Evolutionary conservation across 92 coral and sea anemone genomes (phyloP), one percentile per base, ranked within the genome.

Genomic region (Phymanthus crucifer): DNA sequence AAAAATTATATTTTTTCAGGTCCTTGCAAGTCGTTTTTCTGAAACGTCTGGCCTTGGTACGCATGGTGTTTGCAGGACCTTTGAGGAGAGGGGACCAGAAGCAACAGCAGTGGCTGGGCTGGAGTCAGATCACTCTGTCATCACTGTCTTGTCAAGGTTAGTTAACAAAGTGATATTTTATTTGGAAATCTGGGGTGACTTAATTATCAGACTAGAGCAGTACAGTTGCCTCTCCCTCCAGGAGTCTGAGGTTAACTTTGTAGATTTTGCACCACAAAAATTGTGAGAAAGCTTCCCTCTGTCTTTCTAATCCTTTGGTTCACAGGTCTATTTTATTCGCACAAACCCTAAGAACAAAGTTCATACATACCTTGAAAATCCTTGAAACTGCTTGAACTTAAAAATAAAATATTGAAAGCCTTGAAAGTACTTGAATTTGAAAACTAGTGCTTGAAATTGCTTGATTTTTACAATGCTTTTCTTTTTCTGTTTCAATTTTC

Each of bases 111-210:
- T 76, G 23, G 52, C 73, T 71, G 85, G 71, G 35, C 40, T 77
- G 33, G 70, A 27, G 43, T 27, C 67, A 14, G 56, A 48, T 66
- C 88, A 78, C 32, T 48, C 77, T 40, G 73, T 57, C 0, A 68
- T 92, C 32, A 92, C 97, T 18, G 97, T 92, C 5, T 84, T 92
- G 38, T 92, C 97, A 21, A 89, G 75, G 93, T 88, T 73, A 56
- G 89, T 88, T 73, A 56, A 86, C 19, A 61, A 24, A 35, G n/a
- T n/a, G n/a, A 57, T 57, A 75, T 47, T 33, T 67, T 32, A 10
- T 57, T 48, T 27, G 74, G 11, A n/a, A 35, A 70, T 6, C 9
- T 8, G n/a, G 8, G 33, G 26, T 61, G 32, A 29, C 68, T 18
- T 29, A 61, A n/a, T n/a, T n/a, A n/a, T n/a, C n/a, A n/a, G n/a